Percentiles rank a stretch among this genome's conserved stretches.
Conservation (phyloP, 1,140 invertebrate species). For the Globodera rostochiensis region DNA sequence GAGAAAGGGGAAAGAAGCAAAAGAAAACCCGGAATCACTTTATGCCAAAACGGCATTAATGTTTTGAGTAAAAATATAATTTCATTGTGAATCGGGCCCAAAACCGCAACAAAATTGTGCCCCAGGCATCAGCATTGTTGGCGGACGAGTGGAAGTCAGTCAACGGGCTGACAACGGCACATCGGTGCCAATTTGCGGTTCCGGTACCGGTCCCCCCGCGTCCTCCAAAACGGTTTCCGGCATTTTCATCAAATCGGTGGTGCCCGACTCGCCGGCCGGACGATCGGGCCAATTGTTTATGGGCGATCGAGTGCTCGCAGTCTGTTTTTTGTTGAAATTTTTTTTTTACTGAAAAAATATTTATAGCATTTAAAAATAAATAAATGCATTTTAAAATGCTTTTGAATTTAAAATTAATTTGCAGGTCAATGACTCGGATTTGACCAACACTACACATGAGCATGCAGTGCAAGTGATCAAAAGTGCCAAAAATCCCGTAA, state of each 20-base stretch:
- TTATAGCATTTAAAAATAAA: no score
- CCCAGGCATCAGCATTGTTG: conserved; percentile 93
- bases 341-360: no score
- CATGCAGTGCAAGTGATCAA: conserved; percentile 92
- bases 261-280: conserved; percentile 90
- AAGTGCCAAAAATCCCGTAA: conserved; percentile 83
- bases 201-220: conserved; percentile 55
- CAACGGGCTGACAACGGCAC: conserved; percentile 62
- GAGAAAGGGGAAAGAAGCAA: no score
- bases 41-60: no score
- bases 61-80: no score
- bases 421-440: conserved; percentile 86
- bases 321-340: conserved; percentile 29
- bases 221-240: conserved; percentile 75
- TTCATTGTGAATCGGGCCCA: background rate
- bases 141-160: conserved; percentile 79
- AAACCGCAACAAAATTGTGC: background rate
- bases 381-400: background rate
- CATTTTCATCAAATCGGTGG: conserved; percentile 96
- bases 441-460: conserved; percentile 86
- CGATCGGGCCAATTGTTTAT: conserved; percentile 81
- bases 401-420: conserved; percentile 58
- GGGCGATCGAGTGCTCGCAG: conserved; percentile 68
- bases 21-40: no score
- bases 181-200: background rate